Evolutionary conservation across 2,797 vertebrate genomes (phyloP).

Genomic region (Chelonia mydas): DNA sequence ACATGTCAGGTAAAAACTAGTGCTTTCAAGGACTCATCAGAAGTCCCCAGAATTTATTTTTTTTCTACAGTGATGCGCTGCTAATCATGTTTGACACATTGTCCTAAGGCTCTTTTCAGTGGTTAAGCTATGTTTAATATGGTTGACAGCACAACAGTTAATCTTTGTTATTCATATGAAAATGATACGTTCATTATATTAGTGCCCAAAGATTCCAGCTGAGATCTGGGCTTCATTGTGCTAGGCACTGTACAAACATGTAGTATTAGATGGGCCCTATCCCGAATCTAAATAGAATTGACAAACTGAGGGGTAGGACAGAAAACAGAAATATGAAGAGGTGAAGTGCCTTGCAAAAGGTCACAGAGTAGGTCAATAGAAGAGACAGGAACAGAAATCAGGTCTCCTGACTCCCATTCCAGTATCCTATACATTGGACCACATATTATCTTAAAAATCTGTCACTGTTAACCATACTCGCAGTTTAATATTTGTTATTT

Average conservation of each 20-base stretch:
- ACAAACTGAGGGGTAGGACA: neutral
- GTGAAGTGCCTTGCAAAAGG: neutral
- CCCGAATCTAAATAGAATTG: neutral
- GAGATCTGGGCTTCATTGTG: neutral
- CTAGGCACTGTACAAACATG: neutral
- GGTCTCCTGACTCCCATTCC: neutral
- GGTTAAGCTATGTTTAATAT: neutral
- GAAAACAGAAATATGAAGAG: neutral
- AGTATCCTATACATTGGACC: neutral
- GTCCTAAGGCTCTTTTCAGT: neutral
- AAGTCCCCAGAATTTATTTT: neutral
- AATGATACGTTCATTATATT: neutral
- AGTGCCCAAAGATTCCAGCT: neutral
- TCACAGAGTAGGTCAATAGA: neutral
- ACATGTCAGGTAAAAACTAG: neutral
- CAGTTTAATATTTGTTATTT: neutral
- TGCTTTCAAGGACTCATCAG: neutral
- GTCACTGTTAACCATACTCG: neutral
- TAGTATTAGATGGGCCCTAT: neutral
- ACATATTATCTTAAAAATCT: neutral
- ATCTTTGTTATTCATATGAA: neutral
- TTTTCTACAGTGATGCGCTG: neutral
- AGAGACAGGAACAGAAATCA: neutral
- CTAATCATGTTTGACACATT: neutral
- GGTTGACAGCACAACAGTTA: neutral